phyloP scores from a whole-genome alignment of 2,888 invertebrate species.

The Athrips mouffetella region DNA sequence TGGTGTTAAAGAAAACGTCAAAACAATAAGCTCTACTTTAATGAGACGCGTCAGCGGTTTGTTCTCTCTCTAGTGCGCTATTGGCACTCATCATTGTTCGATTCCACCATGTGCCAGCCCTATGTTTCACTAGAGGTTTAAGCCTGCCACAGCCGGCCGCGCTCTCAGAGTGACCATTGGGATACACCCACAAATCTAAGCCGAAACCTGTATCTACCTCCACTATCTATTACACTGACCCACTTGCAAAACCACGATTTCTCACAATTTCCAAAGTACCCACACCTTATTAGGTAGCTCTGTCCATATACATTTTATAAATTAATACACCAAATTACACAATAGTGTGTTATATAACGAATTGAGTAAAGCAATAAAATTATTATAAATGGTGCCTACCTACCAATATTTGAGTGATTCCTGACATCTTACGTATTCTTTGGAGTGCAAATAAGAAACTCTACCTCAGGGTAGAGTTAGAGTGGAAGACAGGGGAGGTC shows the following conservation, averaged over 20 bases:
- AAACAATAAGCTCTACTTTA: too few relatives aligned
- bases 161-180: slow-evolving; percentile 68
- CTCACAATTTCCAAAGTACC: slow-evolving; percentile 19
- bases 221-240: slow-evolving; percentile 53
- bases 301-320: slow-evolving; percentile 14
- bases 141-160: slow-evolving; percentile 4
- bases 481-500: too few relatives aligned
- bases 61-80: too few relatives aligned
- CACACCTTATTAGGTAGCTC: slow-evolving; percentile 15
- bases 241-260: slow-evolving; percentile 54
- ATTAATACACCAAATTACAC: slow-evolving; percentile 14
- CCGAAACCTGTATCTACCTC: slow-evolving; percentile 51
- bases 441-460: too few relatives aligned
- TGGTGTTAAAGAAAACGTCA: too few relatives aligned
- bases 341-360: slow-evolving; percentile 12
- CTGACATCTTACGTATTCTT: too few relatives aligned
- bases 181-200: slow-evolving; percentile 69
- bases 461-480: too few relatives aligned
- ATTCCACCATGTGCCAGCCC: slow-evolving; percentile 27
- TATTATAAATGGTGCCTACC: slow-evolving; percentile 5
- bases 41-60: too few relatives aligned
- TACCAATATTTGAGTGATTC: slow-evolving; percentile 1
- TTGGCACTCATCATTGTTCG: neutral
- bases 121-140: slow-evolving; percentile 15
- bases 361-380: slow-evolving; percentile 12